Conservation (phyloP, 2,797 vertebrate species). For the Fundulus diaphanus region DNA sequence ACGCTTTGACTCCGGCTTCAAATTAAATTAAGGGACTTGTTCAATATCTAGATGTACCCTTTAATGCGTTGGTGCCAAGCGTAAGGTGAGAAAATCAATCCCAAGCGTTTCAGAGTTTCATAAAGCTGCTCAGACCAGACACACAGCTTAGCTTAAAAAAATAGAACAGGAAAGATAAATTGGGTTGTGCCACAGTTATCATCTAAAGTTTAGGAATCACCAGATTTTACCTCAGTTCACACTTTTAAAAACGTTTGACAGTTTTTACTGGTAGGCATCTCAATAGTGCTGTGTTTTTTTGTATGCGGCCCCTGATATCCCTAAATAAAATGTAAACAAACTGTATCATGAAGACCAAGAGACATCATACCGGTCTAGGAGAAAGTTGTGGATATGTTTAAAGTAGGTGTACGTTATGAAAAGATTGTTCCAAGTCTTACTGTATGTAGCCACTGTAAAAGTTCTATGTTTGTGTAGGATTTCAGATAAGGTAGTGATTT, state of each 20-base stretch:
- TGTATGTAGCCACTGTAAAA: too few species aligned
- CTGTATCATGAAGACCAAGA: neutral
- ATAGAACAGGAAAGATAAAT: neutral
- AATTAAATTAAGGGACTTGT: conserved; percentile 8
- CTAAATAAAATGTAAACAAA: neutral
- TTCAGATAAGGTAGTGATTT: too few species aligned
- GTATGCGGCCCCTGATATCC: neutral
- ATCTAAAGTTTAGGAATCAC: neutral
- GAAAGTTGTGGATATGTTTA: neutral
- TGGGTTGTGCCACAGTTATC: neutral
- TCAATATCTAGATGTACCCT: conserved; percentile 4
- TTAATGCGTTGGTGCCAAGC: conserved; percentile 1
- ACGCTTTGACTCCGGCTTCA: conserved; percentile 10
- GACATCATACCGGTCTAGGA: neutral
- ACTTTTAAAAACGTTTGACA: neutral
- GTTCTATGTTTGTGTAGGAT: too few species aligned
- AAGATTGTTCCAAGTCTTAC: neutral
- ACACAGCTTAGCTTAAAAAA: neutral
- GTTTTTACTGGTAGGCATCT: neutral
- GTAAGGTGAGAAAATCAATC: conserved; percentile 6
- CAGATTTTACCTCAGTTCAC: neutral
- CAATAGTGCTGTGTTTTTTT: neutral
- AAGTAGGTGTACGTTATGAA: neutral
- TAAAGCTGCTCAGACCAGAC: neutral
- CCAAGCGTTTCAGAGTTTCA: conserved; percentile 5